Evolutionary conservation across 2,888 invertebrate genomes (phyloP), one percentile per base, ranked within the genome.

Genomic region (Pristionchus fissidentatus): DNA sequence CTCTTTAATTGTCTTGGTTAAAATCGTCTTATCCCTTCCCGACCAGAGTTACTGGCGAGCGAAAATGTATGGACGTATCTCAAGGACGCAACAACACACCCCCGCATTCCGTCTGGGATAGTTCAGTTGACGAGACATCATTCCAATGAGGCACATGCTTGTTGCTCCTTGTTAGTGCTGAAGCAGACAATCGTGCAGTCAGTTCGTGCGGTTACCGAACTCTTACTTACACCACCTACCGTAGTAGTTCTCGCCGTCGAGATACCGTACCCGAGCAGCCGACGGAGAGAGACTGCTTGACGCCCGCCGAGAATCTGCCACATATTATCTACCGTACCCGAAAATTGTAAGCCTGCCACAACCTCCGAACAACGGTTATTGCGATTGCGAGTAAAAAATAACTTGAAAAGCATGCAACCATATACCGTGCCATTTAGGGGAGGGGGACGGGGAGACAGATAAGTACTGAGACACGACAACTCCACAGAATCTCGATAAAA

Each of bases 261-360:
- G 62, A 66, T 66, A 66, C 62, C 38, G 62, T 66, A 66, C 38
- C 62, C 62, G 62, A 66, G 38, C 62, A 66, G 62, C 3, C 38
- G 62, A 38, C 62, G 62, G 62, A 66, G 62, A 38, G 62, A 66
- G 62, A 66, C 35, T 66, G 62, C 38, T 5, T 29, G 62, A 22
- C 29, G 62, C 62, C 62, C 62, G 62, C 62, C 62, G 62, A 66
- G 62, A 66, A 66, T 66, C 62, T 66, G 62, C 62, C 26, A 10
- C n/a, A 38, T 0, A 8, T 66, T 10, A 29, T 8, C 35, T 66
- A 66, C 38, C 62, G 62, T 66, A 38, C 22, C 22, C 38, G 38
- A 35, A 22, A 32, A 66, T 5, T 1, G 38, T 10, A 15, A 10
- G 32, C 32, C 60, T 10, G 32, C 32, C 32, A 60, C 60, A 10